Percentiles rank a stretch among this genome's conserved stretches.
These are phyloP conservation scores for Sebastes glaucus DNA, from an alignment of 2,797 vertebrate genomes.

Conservation along the genomic window DNA sequence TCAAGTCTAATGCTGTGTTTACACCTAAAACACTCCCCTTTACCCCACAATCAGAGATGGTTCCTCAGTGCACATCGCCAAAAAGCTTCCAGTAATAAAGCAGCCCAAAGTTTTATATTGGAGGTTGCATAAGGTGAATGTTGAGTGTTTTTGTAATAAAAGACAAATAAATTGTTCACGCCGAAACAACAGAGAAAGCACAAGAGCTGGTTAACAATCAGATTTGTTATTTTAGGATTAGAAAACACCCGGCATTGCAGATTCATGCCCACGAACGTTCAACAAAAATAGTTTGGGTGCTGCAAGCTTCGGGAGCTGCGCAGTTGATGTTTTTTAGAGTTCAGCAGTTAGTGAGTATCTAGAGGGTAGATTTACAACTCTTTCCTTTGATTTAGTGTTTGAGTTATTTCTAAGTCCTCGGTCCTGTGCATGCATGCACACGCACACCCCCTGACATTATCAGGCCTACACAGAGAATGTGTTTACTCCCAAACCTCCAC, in stretches of 20 bases:
- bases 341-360: constrained; percentile 57
- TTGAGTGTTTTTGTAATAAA: constrained; percentile 6
- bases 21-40: constrained; percentile 49
- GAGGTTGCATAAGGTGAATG: constrained; percentile 7
- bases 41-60: constrained; percentile 50
- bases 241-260: constrained; percentile 15
- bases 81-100: constrained; percentile 24
- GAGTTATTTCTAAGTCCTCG: constrained; percentile 55
- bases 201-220: constrained; percentile 20
- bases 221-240: background rate
- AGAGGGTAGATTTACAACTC: constrained; percentile 60
- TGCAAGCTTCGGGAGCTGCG: constrained; percentile 1
- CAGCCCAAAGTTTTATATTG: background rate
- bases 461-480: constrained; percentile 47
- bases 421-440: constrained; percentile 9
- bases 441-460: constrained; percentile 44
- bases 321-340: constrained; percentile 35
- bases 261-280: constrained; percentile 16
- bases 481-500: constrained; percentile 63
- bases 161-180: constrained; percentile 15
- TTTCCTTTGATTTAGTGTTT: constrained; percentile 66
- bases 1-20: constrained; percentile 55
- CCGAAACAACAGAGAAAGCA: background rate
- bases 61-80: constrained; percentile 29
- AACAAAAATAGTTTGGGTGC: constrained; percentile 41